These are phyloP conservation scores for Calameuta idolon DNA, from an alignment of 2,888 invertebrate genomes.

Conservation along the genomic window DNA sequence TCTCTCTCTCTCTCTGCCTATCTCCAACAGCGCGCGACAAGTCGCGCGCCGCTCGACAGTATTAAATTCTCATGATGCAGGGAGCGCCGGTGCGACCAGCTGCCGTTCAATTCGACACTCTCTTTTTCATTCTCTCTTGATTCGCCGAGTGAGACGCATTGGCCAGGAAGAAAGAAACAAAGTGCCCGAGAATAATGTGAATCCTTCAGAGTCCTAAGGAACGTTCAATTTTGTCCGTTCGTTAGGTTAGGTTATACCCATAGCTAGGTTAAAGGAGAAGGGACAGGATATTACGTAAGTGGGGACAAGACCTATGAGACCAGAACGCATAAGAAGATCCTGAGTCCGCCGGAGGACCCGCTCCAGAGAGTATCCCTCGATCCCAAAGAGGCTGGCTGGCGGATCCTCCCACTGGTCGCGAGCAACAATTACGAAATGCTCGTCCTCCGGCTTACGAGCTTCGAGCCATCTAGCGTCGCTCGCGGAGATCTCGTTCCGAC, in stretches of 20 bases:
- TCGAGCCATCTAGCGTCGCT: not conserved
- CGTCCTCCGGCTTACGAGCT: not conserved
- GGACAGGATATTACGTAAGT: too few species aligned
- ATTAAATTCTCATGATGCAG: not conserved
- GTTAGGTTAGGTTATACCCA: too few species aligned
- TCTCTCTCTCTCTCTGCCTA: not conserved
- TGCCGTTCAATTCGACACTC: too few species aligned
- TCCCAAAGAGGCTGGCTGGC: not conserved
- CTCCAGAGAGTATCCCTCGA: not conserved
- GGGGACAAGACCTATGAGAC: too few species aligned
- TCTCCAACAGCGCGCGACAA: not conserved
- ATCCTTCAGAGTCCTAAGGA: too few species aligned
- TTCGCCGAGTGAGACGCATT: too few species aligned
- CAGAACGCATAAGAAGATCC: not conserved
- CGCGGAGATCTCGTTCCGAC: not conserved
- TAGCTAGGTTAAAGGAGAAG: too few species aligned
- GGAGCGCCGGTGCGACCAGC: too few species aligned
- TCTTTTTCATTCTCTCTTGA: too few species aligned
- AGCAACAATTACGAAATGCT: not conserved
- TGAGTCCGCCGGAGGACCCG: not conserved
- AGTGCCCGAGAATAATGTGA: too few species aligned
- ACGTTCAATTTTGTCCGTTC: too few species aligned
- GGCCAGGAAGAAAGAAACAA: too few species aligned
- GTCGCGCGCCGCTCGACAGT: not conserved
- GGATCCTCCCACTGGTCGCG: not conserved